Base-by-base conservation (phyloP, 2,797 vertebrate genomes). In the Chloroceryle amazona region DNA sequence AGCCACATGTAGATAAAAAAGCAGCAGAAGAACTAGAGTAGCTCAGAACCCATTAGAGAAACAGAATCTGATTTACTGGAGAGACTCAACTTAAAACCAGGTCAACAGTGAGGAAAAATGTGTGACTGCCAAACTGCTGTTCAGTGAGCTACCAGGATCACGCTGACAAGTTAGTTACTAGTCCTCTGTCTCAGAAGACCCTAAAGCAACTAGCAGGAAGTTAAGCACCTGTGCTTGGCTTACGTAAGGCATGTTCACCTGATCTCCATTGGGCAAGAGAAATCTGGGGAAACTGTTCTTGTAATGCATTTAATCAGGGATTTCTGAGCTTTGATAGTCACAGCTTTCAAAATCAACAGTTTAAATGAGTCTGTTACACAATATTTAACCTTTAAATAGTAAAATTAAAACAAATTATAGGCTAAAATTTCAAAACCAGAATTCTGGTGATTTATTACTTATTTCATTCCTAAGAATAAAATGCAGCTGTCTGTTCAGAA, bases 401-500 rank as follows among this genome's bases (percentile, higher is more conserved):
- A 78, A 55, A 89, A 92, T 66, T n/a, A 60, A 72, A 68, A 39
- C 6, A 76, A 70, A 15, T 18, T 1, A 46, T 33, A 71, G 16
- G 16, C 26, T 60, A 76, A 75, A 26, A 17, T 76, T 60, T 7
- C 42, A 87, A 81, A 39, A 12, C 9, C 29, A 54, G 29, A n/a
- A 25, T 13, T 47, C 51, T 55, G 28, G 19, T 20, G n/a, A 75
- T 54, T 75, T 46, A 61, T 70, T 39, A 44, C 65, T 75, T 79
- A 18, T 79, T 84, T 82, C 55, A 71, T 60, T 93, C 13, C 28
- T 33, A 58, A 60, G 33, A 90, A 61, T 58, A 84, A 92, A 82
- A 87, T 52, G 41, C 44, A 81, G 58, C 23, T 58, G 17, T 28
- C 47, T 89, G 39, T 65, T 91, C 33, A 67, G 71, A 78, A 92